Conservation (phyloP, 2,888 invertebrate species). For the Anodontia alba region DNA sequence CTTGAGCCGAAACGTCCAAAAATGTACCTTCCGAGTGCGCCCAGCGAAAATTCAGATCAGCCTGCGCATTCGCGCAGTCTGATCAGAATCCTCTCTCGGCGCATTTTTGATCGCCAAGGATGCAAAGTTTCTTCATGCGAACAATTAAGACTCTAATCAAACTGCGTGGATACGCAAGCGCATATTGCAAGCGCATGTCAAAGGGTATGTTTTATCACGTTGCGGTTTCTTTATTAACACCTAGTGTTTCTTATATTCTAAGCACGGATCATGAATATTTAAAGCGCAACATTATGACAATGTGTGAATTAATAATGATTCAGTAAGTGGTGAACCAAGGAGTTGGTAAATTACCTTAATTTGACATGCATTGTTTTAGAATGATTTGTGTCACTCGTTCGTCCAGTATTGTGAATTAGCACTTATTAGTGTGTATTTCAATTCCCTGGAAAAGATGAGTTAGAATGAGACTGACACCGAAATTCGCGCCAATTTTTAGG, state of each 20-base stretch:
- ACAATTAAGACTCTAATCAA: too few relatives aligned
- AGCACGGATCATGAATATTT: conserved; percentile 9
- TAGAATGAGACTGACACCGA: not conserved
- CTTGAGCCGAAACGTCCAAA: too few relatives aligned
- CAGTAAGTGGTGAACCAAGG: conserved; percentile 6
- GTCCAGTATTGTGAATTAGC: not conserved
- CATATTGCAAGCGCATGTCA: too few relatives aligned
- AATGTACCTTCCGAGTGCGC: too few relatives aligned
- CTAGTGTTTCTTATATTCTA: conserved; percentile 2
- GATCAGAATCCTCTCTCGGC: too few relatives aligned
- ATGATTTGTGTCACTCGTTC: not conserved
- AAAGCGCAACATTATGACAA: conserved; percentile 43
- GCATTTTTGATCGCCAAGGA: too few relatives aligned
- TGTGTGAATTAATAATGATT: conserved; percentile 46
- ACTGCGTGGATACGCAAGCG: too few relatives aligned
- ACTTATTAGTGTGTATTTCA: not conserved
- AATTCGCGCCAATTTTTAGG: not conserved
- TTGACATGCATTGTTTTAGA: conserved; percentile 13
- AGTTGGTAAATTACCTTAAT: conserved; percentile 8
- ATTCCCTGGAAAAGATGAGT: too few relatives aligned
- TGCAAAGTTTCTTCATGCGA: too few relatives aligned
- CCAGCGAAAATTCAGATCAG: too few relatives aligned
- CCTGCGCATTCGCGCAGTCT: too few relatives aligned
- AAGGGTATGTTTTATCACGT: too few relatives aligned
- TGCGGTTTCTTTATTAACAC: conserved; percentile 15